Evolutionary conservation across 2,888 invertebrate genomes (phyloP).

Genomic region (Baronia brevicornis): DNA sequence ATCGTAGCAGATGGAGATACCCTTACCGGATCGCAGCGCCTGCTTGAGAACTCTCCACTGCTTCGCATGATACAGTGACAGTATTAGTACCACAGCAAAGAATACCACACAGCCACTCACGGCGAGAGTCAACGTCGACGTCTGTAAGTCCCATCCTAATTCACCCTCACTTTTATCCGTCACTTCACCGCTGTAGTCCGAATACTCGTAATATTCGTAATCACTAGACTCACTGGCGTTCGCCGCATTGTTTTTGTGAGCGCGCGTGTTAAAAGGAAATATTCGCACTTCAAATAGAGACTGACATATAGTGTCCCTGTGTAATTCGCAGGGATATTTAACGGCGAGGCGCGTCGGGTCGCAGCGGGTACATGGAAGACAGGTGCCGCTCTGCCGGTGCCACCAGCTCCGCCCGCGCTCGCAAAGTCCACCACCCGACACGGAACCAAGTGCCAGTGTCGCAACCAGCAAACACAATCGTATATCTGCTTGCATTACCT

Average conservation of each 20-base stretch:
- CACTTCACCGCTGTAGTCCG: constrained; percentile 63
- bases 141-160: constrained; percentile 83
- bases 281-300: constrained; percentile 79
- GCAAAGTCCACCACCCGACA: constrained; percentile 46
- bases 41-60: constrained; percentile 87
- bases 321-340: constrained; percentile 82
- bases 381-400: constrained; percentile 78
- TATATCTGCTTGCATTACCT: constrained; percentile 69
- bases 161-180: constrained; percentile 43
- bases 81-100: constrained; percentile 84
- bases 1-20: too few relatives aligned
- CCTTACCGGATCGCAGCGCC: constrained; percentile 84
- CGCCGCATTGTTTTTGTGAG: constrained; percentile 34
- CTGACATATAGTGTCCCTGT: constrained; percentile 85
- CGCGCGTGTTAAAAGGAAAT: constrained; percentile 70
- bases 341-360: constrained; percentile 77
- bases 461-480: constrained; percentile 59
- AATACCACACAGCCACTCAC: constrained; percentile 86
- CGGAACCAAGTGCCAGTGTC: constrained; percentile 51
- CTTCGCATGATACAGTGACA: constrained; percentile 84
- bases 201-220: constrained; percentile 59
- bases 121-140: constrained; percentile 81
- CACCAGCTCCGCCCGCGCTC: constrained; percentile 80
- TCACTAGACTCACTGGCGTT: constrained; percentile 49
- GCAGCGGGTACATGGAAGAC: constrained; percentile 83